Evolutionary conservation across 2,113 vertebrate genomes (phyloP), one percentile per base, ranked within the genome.

Genomic region (Mesocricetus auratus): DNA sequence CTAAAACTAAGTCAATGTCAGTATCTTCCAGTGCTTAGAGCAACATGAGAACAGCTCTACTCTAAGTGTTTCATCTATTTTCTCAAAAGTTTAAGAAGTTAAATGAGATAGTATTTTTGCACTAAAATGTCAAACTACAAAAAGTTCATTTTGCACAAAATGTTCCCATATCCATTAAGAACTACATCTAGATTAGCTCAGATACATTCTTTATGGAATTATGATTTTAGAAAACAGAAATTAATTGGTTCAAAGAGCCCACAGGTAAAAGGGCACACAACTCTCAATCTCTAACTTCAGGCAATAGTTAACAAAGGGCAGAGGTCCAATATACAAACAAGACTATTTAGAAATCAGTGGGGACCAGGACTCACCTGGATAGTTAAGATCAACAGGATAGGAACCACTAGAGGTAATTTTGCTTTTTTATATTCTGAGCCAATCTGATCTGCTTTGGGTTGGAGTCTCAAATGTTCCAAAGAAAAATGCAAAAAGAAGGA

Each of bases 211-310:
- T 98, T 62, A 97, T 98, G 97, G 96, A 98, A 98, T 98, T 91
- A 98, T 94, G 96, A 98, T 97, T 97, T 96, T 13, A 96, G 96
- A 98, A 98, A 98, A 98, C 97, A 98, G 98, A 98, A 98, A 98
- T 97, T 96, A 93, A 94, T 98, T 98, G 96, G 96, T 97, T 98
- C 97, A 98, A 98, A 97, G 89, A 97, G 96, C 93, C 96, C 95
- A 95, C 33, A 96, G 86, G 93, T 1, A n/a, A 97, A 95, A 5
- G n/a, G 7, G 90, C 7, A 66, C 9, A 91, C 7, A 60, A 75
- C 73, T 62, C 74, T 94, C 58, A 64, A 78, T 91, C 73, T 91
- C 85, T 90, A 91, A 95, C 74, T 97, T 82, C 85, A 96, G 96
- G 92, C 88, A 98, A 97, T 26, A 90, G 47, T 77, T 87, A 86